Evolutionary conservation across 2,113 vertebrate species (phyloP), one percentile per base, ranked within the genome.

Genomic region (Apteryx mantelli): DNA sequence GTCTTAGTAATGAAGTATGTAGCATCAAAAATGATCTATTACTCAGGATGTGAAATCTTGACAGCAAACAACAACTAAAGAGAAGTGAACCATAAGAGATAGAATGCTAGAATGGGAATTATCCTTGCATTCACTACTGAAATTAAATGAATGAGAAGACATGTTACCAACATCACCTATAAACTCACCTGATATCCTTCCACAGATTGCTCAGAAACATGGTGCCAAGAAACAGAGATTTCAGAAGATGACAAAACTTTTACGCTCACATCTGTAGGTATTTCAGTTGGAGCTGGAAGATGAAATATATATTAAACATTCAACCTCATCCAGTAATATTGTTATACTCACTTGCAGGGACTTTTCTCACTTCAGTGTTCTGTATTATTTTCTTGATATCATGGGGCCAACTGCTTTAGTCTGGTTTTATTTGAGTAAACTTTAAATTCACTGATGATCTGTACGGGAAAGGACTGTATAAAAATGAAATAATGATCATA

Each of bases 161-260:
- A 84, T 13, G 73, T 89, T 77, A 42, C 5, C 14, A 53, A n/a
- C 44, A 60, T 42, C 38, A 26, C 64, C 80, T 76, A 58, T 85
- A 44, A 88, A 97, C 99, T 97, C 70, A 99, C 99, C 99, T 99
- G 99, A 96, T 99, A 99, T 64, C 99, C 99, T 79, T 99, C 99
- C 61, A 99, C 95, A 42, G 98, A 98, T 90, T 97, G 98, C 93
- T 98, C 98, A 69, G 97, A 20, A 81, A 99, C 96, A 20, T 98
- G 98, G 30, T 97, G 95, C 99, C 99, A 99, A 82, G 96, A 98
- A 86, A 99, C 98, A 24, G 98, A 98, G 73, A 98, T 99, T 86
- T 99, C 98, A 60, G 98, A 99, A 88, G 99, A 99, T 8, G 99
- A 99, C 32, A 99, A 82, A 40, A 98, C 98, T 98, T 97, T 98